Base-by-base conservation (phyloP, 2,888 invertebrate genomes). In the Oscheius sp. region DNA sequence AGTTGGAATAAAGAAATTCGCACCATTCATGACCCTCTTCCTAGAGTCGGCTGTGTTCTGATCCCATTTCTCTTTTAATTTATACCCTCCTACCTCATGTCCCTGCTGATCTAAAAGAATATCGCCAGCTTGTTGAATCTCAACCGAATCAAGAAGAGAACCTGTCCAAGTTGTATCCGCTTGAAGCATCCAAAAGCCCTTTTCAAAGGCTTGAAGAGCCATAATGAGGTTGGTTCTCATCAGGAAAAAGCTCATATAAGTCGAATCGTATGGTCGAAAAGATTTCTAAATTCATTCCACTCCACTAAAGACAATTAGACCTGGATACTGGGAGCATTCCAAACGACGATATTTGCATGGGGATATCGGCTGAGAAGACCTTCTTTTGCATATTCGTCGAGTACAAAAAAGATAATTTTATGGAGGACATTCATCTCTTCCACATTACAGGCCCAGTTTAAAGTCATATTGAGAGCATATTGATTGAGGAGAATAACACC, bases 161-260 rank as follows among this genome's bases (percentile, higher is more conserved):
- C n/a, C 33, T 5, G 71, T 63, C 81, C 81, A 81, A 25, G 80
- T 53, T 0, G 81, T 81, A 58, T 81, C 81, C 6, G 79, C 79
- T 37, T 76, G 65, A 12, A 81, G 66, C 81, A 81, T 81, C 81
- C 81, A 81, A 37, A 81, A 81, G 10, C 66, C 55, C 61, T 78
- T 76, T 15, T 74, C 74, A 37, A 74, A 50, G 27, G 71, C 65
- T 46, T 77, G 75, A 23, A 81, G 69, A 1, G 80, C 77, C 33
- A 70, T 70, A 23, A 81, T 81, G 42, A 81, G 70, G 64, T 80
- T 81, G 3, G 81, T 81, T 34, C 81, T 57, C 70, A 81, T 76
- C 8, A 81, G 66, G 71, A 81, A 81, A 58, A 81, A 81, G 45
- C 76, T 78, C 81, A 81, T 80, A 67, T 81, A 81, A 1, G 79